Evolutionary conservation across 2,888 invertebrate species (phyloP).

Genomic region (Drosophila neotestacea): DNA sequence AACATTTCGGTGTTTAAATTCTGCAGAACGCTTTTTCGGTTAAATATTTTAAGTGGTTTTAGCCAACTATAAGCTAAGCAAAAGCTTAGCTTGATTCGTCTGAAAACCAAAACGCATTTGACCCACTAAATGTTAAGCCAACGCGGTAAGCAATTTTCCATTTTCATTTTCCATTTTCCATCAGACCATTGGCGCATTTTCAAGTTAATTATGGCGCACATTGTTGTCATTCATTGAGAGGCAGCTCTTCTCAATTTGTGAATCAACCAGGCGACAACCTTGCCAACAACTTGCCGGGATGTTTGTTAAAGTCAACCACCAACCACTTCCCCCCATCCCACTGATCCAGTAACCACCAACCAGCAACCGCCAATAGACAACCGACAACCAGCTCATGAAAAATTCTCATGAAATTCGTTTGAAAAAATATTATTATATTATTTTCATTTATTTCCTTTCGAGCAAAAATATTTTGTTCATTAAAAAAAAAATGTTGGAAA

Average conservation of each 20-base stretch:
- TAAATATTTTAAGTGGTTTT: constrained; percentile 80
- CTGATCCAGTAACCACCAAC: neutral
- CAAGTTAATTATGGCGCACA: constrained; percentile 68
- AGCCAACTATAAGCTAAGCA: constrained; percentile 64
- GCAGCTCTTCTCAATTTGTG: constrained; percentile 26
- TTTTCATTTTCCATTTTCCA: constrained; percentile 46
- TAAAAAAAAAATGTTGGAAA: constrained; percentile 22
- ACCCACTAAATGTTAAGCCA: constrained; percentile 57
- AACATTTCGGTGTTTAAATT: constrained; percentile 30
- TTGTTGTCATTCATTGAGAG: constrained; percentile 65
- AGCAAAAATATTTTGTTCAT: constrained; percentile 33
- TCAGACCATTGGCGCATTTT: constrained; percentile 63
- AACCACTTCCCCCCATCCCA: neutral
- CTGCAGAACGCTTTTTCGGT: constrained; percentile 42
- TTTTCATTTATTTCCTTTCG: constrained; percentile 8
- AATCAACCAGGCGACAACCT: constrained; percentile 55
- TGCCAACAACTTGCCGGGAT: constrained; percentile 41
- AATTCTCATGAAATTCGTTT: constrained; percentile 56
- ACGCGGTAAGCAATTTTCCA: constrained; percentile 35
- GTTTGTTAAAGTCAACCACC: constrained; percentile 7
- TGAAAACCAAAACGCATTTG: constrained; percentile 57
- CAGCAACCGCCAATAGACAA: neutral
- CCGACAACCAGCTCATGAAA: constrained; percentile 39
- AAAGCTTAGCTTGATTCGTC: constrained; percentile 37
- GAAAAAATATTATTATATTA: constrained; percentile 39